Conservation (phyloP, 2,888 invertebrate species). For the Dynastes maya region DNA sequence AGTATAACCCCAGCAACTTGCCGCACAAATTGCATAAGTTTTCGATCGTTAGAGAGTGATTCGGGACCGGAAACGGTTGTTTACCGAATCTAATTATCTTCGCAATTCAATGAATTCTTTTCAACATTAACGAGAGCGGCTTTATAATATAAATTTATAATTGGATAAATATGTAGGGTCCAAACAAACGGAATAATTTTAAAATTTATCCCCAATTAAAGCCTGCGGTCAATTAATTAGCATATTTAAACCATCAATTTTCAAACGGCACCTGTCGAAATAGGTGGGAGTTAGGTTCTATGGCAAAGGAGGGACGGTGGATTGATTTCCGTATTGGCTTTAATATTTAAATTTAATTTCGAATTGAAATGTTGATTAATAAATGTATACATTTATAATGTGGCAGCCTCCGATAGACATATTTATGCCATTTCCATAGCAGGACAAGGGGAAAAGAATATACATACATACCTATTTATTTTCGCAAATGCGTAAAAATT, state of each 20-base stretch:
- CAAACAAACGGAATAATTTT: conserved; percentile 16
- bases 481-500: too few species aligned
- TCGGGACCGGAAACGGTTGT: background rate
- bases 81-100: background rate
- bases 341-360: background rate
- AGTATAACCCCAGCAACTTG: too few species aligned
- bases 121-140: background rate
- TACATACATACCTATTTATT: too few species aligned
- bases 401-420: too few species aligned
- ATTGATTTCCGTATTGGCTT: too few species aligned
- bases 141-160: conserved; percentile 2
- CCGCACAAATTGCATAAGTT: background rate
- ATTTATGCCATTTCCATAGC: too few species aligned
- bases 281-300: background rate
- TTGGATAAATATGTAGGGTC: background rate
- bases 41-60: background rate
- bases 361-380: background rate
- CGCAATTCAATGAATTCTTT: background rate
- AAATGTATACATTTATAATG: background rate
- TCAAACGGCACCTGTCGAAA: background rate
- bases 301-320: background rate
- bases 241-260: conserved; percentile 19
- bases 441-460: too few species aligned
- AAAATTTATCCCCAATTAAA: conserved; percentile 16
- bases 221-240: conserved; percentile 10